These are phyloP conservation scores for Osmerus eperlanus DNA, from an alignment of 2,113 vertebrate genomes.

Conservation along the genomic window DNA sequence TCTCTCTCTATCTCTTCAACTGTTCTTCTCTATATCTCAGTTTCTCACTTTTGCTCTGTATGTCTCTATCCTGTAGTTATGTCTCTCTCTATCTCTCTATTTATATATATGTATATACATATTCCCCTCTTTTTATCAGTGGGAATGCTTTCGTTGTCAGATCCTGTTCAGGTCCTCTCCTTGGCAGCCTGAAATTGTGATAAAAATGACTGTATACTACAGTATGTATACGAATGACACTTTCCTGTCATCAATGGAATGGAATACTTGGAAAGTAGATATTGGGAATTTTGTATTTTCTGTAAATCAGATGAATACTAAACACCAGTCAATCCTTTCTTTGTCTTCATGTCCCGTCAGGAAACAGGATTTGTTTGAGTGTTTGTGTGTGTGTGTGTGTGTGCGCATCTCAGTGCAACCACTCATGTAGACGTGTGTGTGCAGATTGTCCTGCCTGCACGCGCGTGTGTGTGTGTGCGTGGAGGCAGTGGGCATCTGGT, in stretches of 20 bases:
- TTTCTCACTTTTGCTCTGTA: too few relatives aligned
- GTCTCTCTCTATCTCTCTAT: too few relatives aligned
- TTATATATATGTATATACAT: too few relatives aligned
- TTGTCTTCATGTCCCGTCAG: constrained; percentile 3
- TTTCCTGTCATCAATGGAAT: neutral
- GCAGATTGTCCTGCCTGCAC: neutral
- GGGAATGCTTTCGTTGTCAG: too few relatives aligned
- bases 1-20: too few relatives aligned
- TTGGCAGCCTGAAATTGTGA: too few relatives aligned
- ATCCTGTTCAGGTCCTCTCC: too few relatives aligned
- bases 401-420: constrained; percentile 1
- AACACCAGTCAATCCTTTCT: neutral
- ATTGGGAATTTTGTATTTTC: neutral
- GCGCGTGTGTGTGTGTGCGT: neutral
- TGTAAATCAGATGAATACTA: neutral
- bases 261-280: neutral
- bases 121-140: too few relatives aligned
- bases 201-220: too few relatives aligned
- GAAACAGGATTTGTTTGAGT: neutral
- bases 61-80: too few relatives aligned
- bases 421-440: constrained; percentile 1
- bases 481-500: neutral
- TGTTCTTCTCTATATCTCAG: too few relatives aligned
- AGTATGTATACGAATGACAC: too few relatives aligned
- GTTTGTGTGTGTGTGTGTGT: neutral